These are phyloP conservation scores for Aselliscus stoliczkanus DNA, from an alignment of 2,797 vertebrate genomes.

Conservation along the genomic window DNA sequence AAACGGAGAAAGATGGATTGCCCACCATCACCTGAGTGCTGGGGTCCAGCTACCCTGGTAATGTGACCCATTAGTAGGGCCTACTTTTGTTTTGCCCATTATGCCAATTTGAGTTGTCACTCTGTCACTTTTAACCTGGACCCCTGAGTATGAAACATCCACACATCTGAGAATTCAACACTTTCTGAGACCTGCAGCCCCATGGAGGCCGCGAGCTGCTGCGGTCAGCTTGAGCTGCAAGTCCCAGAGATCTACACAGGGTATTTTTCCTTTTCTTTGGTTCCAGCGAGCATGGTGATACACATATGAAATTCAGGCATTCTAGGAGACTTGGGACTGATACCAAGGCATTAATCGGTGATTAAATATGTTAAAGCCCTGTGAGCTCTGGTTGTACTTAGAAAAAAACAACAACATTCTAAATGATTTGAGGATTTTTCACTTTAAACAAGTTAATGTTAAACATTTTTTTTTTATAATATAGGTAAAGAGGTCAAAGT, in stretches of 20 bases:
- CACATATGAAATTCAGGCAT: neutral
- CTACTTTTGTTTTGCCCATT: neutral
- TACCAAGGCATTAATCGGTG: neutral
- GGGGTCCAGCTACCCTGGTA: neutral
- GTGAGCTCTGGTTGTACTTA: neutral
- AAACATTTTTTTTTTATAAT: neutral
- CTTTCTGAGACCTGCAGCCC: neutral
- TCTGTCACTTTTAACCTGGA: neutral
- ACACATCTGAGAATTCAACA: neutral
- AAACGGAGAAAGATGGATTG: neutral
- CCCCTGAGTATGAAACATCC: neutral
- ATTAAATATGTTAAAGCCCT: slow-evolving; percentile 14
- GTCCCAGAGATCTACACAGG: neutral
- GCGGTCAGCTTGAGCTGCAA: neutral
- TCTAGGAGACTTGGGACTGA: neutral
- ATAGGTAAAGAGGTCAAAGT: neutral
- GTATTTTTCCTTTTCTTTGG: neutral
- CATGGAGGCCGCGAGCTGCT: neutral
- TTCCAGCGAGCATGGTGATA: neutral
- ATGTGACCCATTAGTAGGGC: neutral
- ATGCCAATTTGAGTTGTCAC: neutral
- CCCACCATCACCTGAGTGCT: neutral
- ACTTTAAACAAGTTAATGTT: slow-evolving; percentile 19
- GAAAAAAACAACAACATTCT: neutral
- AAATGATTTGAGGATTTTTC: slow-evolving; percentile 13